Base-by-base conservation (phyloP, 1,140 invertebrate species). In the Sitophilus oryzae region DNA sequence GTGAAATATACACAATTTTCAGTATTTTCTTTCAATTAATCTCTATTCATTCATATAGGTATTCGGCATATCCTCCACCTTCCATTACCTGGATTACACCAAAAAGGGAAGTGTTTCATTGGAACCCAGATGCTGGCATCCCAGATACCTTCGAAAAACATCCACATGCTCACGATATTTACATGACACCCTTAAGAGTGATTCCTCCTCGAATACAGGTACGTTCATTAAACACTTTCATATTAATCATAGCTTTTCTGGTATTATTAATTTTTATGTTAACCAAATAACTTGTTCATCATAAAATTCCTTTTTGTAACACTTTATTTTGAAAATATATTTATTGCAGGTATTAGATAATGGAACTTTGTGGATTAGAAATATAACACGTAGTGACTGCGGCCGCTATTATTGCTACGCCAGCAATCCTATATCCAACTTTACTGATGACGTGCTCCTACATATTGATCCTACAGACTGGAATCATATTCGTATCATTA, bases 381-480 rank as follows among this genome's bases (percentile, higher is more conserved):
- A 80, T 61, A 76, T 80, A 22, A 78, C 76, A 16, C 78, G 90
- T 51, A 77, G 82, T 52, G 91, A 95, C 72, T 85, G 86, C 59
- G 93, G 93, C n/a, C 74, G 82, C 34, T 97, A 95, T 73, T 81
- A 83, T 34, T 96, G 93, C 68, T 84, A 85, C 64, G 91, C 89
- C 11, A 82, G 83, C 51, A 95, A 93, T 74, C 82, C 88, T 9
- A 77, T 87, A 42, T 84, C 84, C 23, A 93, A 91, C 68, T 72
- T 80, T 2, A 88, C 86, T 4, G 77, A 79, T 6, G 81, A 81
- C 64, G 79, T 91, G 16, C 79, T 82, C 20, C 74, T 92, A 8
- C 84, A 83, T 58, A 84, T 91, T 68, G 87, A 91, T 72, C 86
- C 86, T 2, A 81, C 86, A 63, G 88, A 86, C 41, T 83, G 91